A percentile compares a stretch with the other conserved stretches of the same genome.
Conservation (phyloP, 2,888 invertebrate genomes). For the Limnephilus lunatus region DNA sequence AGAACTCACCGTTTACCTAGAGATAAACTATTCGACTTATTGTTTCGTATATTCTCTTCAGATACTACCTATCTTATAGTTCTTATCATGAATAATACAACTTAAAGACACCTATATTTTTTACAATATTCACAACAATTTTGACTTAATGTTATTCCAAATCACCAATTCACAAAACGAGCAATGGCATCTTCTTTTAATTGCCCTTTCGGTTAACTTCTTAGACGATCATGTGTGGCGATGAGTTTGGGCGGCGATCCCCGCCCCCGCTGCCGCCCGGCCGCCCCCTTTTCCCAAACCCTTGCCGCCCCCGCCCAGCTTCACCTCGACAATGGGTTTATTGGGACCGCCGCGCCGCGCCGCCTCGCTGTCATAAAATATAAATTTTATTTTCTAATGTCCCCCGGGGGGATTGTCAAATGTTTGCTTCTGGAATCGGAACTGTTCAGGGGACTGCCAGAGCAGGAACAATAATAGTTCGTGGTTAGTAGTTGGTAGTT, state of each 20-base stretch:
- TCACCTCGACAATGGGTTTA: slow-evolving; percentile 65
- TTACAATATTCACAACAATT: too few species aligned
- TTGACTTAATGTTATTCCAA: too few species aligned
- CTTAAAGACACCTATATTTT: neutral
- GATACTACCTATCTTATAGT: neutral
- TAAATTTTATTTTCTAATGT: slow-evolving; percentile 67
- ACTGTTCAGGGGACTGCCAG: slow-evolving; percentile 59
- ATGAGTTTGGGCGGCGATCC: neutral
- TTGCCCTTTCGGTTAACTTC: neutral
- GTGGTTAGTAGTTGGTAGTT: neutral
- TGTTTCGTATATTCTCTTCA: neutral
- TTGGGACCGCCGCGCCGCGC: slow-evolving; percentile 64
- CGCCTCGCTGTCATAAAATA: slow-evolving; percentile 66
- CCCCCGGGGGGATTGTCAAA: slow-evolving; percentile 66
- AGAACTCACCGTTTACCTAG: neutral
- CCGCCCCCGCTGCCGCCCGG: slow-evolving; percentile 16
- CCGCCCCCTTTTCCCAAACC: neutral
- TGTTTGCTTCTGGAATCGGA: slow-evolving; percentile 66
- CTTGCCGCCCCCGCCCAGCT: slow-evolving; percentile 58
- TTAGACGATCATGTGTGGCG: neutral
- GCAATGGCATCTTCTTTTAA: neutral
- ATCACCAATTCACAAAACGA: neutral
- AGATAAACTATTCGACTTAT: neutral
- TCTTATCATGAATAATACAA: too few species aligned
- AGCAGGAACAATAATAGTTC: neutral